Conservation (phyloP, 2,113 vertebrate genomes). For the Lepus europaeus region DNA sequence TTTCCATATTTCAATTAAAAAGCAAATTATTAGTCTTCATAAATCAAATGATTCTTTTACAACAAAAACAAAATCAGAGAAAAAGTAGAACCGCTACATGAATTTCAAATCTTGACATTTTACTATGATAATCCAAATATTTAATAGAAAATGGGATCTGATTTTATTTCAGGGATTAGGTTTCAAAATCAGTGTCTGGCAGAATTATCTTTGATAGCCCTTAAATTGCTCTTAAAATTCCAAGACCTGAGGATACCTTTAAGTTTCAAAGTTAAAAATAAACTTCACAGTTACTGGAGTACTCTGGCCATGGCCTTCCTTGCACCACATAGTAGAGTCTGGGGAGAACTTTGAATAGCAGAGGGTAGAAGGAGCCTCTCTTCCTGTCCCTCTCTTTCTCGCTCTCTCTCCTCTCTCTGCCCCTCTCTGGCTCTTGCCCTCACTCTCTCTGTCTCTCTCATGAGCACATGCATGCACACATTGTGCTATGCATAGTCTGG, state of each 20-base stretch:
- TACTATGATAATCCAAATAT: not conserved
- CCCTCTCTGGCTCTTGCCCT: not conserved
- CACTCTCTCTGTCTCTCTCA: no score
- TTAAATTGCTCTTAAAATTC: constrained; percentile 44
- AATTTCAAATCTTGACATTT: not conserved
- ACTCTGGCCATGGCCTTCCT: not conserved
- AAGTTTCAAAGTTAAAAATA: not conserved
- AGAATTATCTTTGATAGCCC: not conserved
- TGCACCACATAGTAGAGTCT: not conserved
- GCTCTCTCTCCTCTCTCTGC: not conserved
- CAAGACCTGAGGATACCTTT: not conserved
- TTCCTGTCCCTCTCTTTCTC: not conserved
- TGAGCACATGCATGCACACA: no score
- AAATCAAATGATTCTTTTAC: constrained; percentile 29
- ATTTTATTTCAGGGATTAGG: constrained; percentile 31
- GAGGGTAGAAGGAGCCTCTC: not conserved
- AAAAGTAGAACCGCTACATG: not conserved
- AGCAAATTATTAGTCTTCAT: constrained; percentile 22
- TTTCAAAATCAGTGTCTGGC: constrained; percentile 28
- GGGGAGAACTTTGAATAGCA: not conserved
- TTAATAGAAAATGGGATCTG: not conserved
- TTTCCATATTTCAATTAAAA: not conserved
- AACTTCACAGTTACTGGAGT: constrained; percentile 32
- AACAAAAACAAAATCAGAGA: not conserved
- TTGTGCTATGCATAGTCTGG: not conserved